These are phyloP conservation scores for Meloe dianella DNA, from an alignment of 2,888 invertebrate species.

Conservation along the genomic window DNA sequence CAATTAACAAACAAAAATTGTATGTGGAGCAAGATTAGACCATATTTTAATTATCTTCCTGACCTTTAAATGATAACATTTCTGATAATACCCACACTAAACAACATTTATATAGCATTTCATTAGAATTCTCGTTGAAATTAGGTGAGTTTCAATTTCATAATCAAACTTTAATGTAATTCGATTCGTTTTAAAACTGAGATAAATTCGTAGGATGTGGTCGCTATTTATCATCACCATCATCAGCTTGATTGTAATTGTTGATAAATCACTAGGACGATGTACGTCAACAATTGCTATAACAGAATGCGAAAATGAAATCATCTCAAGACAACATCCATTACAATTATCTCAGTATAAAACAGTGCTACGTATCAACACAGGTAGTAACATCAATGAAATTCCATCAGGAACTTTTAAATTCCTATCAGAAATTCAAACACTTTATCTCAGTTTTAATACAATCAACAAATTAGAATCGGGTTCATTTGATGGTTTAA, in stretches of 20 bases:
- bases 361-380: conserved; percentile 21
- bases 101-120: background rate
- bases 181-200: conserved; percentile 5
- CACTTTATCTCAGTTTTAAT: conserved; percentile 32
- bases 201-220: background rate
- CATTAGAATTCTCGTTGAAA: background rate
- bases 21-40: background rate
- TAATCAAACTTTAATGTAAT: background rate
- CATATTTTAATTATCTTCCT: background rate
- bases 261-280: conserved; percentile 16
- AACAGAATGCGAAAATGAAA: conserved; percentile 24
- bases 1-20: too few relatives aligned
- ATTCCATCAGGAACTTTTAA: conserved; percentile 27
- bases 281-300: conserved; percentile 25
- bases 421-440: conserved; percentile 23
- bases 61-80: background rate
- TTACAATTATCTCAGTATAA: conserved; percentile 18
- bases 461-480: conserved; percentile 25
- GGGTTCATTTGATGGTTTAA: conserved; percentile 26
- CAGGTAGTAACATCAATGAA: conserved; percentile 15
- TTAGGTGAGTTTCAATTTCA: background rate
- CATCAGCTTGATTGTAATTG: background rate
- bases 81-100: background rate
- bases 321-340: conserved; percentile 19
- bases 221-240: background rate